Base-by-base conservation (phyloP, 1,140 invertebrate genomes). In the Caenorhabditis elegans region DNA sequence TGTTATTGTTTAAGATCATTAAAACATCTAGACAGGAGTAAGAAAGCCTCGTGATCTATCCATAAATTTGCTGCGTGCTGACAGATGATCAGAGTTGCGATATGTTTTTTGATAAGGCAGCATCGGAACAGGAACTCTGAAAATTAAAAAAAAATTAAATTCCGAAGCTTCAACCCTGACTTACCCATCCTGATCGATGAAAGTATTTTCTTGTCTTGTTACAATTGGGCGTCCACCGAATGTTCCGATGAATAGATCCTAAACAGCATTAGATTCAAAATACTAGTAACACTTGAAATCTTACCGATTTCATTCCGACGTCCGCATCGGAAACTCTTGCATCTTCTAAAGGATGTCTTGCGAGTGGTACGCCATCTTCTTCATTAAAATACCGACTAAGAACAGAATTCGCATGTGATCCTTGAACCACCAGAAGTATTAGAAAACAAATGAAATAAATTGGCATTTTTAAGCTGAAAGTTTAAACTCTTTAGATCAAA, bases 291-390 rank as follows among this genome's bases (percentile, higher is more conserved):
- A 39, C 10, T 17, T 39, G 8, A 43, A 43, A 0, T 34, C 10
- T 22, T 39, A 70, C 60, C 10, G 60, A 70, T 70, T 70, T 70
- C 60, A 70, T 70, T 43, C 60, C 60, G 43, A 70, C 60, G 43
- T 70, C 60, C 0, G 60, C 60, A 70, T 39, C 60, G 19, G 60
- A 70, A 70, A 70, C 60, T 43, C 60, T 70, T 22, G 31, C 60
- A n/a, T 70, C 60, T 70, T 70, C 60, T 13, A 4, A 43, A 10
- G 60, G 60, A 39, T 19, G 36, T 39, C 60, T 70, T 1, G n/a
- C 34, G n/a, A 70, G 8, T 22, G 60, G 60, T 8, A 39, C 8
- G 10, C 60, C 60, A 39, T 70, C 60, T 43, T 24, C 60, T 43
- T 39, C 34, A 22, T 13, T 70, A 13, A 70, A 70, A 24, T 39